These are phyloP conservation scores for Acropternis orthonyx DNA, from an alignment of 2,797 vertebrate species.

Conservation along the genomic window DNA sequence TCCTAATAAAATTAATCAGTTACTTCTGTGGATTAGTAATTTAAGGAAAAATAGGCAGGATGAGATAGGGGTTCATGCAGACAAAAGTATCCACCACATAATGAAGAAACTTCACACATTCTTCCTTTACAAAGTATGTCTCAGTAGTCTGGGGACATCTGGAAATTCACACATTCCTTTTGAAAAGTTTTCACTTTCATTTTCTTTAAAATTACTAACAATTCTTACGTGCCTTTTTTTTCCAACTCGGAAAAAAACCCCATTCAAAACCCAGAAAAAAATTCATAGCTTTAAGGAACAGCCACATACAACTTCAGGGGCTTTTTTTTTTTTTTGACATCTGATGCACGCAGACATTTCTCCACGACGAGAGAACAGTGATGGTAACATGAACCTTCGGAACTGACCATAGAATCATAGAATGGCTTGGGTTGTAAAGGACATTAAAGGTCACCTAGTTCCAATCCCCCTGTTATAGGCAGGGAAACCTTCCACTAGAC, in stretches of 20 bases:
- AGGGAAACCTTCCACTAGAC: not conserved
- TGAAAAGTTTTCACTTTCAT: not conserved
- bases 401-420: not conserved
- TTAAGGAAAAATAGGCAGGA: not conserved
- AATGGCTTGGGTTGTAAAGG: not conserved
- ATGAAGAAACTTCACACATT: not conserved
- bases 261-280: not conserved
- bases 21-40: not conserved
- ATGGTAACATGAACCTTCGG: not conserved
- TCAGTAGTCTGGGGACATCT: not conserved
- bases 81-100: not conserved
- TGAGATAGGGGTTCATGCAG: not conserved
- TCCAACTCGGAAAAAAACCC: accelerated
- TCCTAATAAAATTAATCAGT: not conserved
- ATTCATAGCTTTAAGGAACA: not conserved
- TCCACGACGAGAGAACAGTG: not conserved
- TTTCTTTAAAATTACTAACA: not conserved
- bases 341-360: not conserved
- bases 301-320: not conserved
- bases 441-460: not conserved
- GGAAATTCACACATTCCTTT: not conserved
- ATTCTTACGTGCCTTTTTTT: not conserved
- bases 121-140: not conserved
- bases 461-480: not conserved
- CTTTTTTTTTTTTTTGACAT: not conserved